Evolutionary conservation across 1,140 invertebrate species (phyloP), one percentile per base, ranked within the genome.

Genomic region (Triops cancriformis): DNA sequence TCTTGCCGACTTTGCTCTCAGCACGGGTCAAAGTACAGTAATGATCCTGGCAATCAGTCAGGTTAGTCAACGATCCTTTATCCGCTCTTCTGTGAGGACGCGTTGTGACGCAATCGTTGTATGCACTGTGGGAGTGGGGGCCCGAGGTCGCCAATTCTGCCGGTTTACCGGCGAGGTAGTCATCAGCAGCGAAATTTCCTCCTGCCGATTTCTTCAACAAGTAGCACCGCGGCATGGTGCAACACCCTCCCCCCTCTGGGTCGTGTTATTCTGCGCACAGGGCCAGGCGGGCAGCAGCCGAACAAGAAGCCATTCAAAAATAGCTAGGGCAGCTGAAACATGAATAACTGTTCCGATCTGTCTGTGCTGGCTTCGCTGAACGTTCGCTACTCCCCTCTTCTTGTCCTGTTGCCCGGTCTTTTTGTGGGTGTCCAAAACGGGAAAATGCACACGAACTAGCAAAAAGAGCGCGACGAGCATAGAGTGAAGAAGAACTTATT

Each of bases 281-380:
- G 18, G 18, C 51, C 51, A 64, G 51, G 51, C 51, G 51, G 51
- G 0, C 51, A 14, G 18, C 51, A 64, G 51, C 23, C 31, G 31
- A 37, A 37, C 31, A 37, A 64, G 51, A 64, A 64, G 51, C 51
- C 51, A 64, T 64, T 64, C 51, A 64, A 64, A 64, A 64, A 64
- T 64, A 64, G 51, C 51, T 64, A 64, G 51, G 51, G 18, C 51
- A 64, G 51, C 51, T 64, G 51, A 64, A 64, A 64, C 51, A 64
- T 64, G 51, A 64, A 64, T 64, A 64, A 64, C 51, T 64, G 51
- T 64, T 14, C n/a, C 51, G 51, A 64, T 23, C 51, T 64, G 51
- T 64, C 51, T 64, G 18, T 18, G 51, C 10, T 64, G 51, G n/a
- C 51, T 64, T 23, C 51, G 6, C 14, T 64, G 9, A 14, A n/a